Percentiles rank a stretch among this genome's conserved stretches.
Conservation (phyloP, 1,140 invertebrate species). For the Bursaphelenchus mucronatus region DNA sequence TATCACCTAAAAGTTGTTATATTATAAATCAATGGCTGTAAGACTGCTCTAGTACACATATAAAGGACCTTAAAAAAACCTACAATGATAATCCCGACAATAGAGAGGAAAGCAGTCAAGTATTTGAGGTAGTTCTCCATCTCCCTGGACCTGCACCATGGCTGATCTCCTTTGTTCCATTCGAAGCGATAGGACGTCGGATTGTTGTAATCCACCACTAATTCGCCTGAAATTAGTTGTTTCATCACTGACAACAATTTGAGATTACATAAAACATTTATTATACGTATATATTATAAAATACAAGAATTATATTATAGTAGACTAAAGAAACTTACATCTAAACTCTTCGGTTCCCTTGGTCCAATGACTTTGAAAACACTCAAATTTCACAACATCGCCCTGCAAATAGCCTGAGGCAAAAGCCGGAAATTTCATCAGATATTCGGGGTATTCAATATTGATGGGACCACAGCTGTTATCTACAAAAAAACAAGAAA, state of each 20-base stretch:
- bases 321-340: slow-evolving; percentile 31
- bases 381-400: slow-evolving; percentile 58
- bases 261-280: not conserved
- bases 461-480: slow-evolving; percentile 61
- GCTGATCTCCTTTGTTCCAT: slow-evolving; percentile 57
- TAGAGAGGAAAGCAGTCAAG: slow-evolving; percentile 46
- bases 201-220: slow-evolving; percentile 58
- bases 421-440: slow-evolving; percentile 54
- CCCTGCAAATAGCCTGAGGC: slow-evolving; percentile 56
- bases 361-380: slow-evolving; percentile 60
- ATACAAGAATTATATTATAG: slow-evolving; percentile 10
- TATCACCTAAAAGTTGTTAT: slow-evolving; percentile 27
- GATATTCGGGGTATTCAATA: slow-evolving; percentile 60
- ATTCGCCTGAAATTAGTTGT: slow-evolving; percentile 37
- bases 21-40: too few relatives aligned
- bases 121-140: slow-evolving; percentile 60
- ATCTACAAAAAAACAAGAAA: slow-evolving; percentile 39
- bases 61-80: slow-evolving; percentile 9
- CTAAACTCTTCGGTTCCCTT: slow-evolving; percentile 59
- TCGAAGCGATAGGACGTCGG: slow-evolving; percentile 59
- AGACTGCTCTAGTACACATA: not conserved
- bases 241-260: slow-evolving; percentile 13
- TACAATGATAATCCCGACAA: slow-evolving; percentile 33
- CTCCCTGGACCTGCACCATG: slow-evolving; percentile 58
- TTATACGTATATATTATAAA: not conserved